Evolutionary conservation across 1,140 invertebrate species (phyloP).

Genomic region (Plodia interpunctella): DNA sequence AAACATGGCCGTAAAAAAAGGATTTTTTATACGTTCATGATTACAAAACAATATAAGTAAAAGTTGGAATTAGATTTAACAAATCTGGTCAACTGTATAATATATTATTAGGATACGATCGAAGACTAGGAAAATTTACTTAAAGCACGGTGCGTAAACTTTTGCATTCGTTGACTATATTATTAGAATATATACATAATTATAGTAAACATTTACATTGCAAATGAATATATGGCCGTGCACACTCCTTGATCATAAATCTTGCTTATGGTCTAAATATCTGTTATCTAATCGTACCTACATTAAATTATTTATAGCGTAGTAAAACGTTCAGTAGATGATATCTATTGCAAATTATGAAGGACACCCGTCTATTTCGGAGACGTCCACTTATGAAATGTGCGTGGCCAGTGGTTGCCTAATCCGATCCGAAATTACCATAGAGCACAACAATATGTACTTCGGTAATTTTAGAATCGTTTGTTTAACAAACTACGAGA

Average conservation of each 20-base stretch:
- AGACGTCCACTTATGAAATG: conserved; percentile 7
- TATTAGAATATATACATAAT: conserved; percentile 3
- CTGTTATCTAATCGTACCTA: conserved; percentile 30
- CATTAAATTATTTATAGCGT: conserved; percentile 31
- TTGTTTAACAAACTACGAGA: conserved; percentile 12
- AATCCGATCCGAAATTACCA: conserved; percentile 9
- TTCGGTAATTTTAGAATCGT: conserved; percentile 12
- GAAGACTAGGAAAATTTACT: too few species aligned
- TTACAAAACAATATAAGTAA: too few species aligned
- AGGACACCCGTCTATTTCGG: conserved; percentile 20
- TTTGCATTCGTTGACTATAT: too few species aligned
- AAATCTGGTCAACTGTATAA: too few species aligned
- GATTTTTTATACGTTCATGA: too few species aligned
- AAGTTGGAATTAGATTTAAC: too few species aligned
- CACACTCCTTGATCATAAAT: conserved; percentile 17
- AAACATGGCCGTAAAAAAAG: too few species aligned
- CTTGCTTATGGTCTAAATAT: conserved; percentile 27
- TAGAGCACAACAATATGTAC: conserved; percentile 1
- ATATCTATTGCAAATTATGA: conserved; percentile 24
- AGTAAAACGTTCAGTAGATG: conserved; percentile 31
- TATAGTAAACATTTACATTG: conserved; percentile 13
- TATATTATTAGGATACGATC: too few species aligned
- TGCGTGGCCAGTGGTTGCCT: neutral
- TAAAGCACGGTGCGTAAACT: too few species aligned
- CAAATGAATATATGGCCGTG: conserved; percentile 4